phyloP scores from a whole-genome alignment of 2,888 invertebrate species.

The Ormyrus thymus region DNA sequence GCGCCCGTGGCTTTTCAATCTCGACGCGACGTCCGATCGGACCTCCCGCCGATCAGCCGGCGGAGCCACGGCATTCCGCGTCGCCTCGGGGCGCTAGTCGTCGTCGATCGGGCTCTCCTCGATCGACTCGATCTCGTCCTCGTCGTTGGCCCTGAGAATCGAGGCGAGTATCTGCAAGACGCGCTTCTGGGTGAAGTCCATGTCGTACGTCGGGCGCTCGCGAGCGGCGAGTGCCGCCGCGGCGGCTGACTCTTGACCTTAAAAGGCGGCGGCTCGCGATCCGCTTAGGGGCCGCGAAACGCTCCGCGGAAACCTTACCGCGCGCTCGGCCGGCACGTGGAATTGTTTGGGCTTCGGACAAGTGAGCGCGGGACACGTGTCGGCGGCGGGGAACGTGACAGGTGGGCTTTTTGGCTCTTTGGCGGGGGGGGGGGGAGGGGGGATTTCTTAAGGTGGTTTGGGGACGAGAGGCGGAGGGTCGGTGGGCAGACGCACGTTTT shows the following conservation, averaged over 20 bases:
- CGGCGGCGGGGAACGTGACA: conserved; percentile 2
- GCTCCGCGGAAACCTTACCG: conserved; percentile 67
- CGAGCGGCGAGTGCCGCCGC: conserved; percentile 61
- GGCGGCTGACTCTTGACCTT: conserved; percentile 66
- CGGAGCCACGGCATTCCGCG: too few relatives aligned
- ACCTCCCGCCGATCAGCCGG: too few relatives aligned
- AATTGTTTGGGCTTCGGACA: conserved; percentile 58
- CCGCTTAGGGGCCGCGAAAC: conserved; percentile 62
- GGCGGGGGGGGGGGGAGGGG: too few relatives aligned
- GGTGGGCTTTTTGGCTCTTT: not conserved
- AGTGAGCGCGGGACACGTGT: conserved; percentile 46
- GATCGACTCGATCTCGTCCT: conserved; percentile 60
- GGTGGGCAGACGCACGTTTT: too few relatives aligned
- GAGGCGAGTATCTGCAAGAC: conserved; percentile 67
- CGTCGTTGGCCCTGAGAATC: conserved; percentile 62
- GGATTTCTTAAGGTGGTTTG: too few relatives aligned
- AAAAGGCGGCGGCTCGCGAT: conserved; percentile 64
- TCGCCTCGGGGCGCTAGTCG: not conserved
- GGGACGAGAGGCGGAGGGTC: too few relatives aligned
- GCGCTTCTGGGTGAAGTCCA: conserved; percentile 70
- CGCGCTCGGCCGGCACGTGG: conserved; percentile 56
- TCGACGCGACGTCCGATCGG: too few relatives aligned
- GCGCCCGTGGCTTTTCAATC: too few relatives aligned
- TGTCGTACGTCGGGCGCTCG: conserved; percentile 61
- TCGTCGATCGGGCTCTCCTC: conserved; percentile 58